Conservation (phyloP, 2,797 vertebrate genomes). For the Pipistrellus pygmaeus region DNA sequence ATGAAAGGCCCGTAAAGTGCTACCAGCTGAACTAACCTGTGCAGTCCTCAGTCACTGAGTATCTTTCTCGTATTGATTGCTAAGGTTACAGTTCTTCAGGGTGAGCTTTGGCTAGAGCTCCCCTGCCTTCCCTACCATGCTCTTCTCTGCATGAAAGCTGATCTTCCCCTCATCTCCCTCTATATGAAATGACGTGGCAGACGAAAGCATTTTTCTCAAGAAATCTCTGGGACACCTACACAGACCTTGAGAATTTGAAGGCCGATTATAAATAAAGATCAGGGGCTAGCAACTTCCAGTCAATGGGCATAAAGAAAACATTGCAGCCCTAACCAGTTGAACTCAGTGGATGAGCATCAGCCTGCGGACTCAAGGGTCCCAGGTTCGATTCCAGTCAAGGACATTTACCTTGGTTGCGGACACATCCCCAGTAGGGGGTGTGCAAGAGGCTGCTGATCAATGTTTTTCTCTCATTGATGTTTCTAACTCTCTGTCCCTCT, state of each 20-base stretch:
- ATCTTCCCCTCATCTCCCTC: neutral
- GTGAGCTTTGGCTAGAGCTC: neutral
- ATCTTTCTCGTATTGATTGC: neutral
- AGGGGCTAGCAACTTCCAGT: neutral
- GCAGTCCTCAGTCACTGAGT: accelerated
- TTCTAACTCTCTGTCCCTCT: too few relatives aligned
- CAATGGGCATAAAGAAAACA: neutral
- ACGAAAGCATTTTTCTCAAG: neutral
- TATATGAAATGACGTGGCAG: neutral
- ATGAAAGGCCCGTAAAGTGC: neutral
- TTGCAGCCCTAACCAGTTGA: too few relatives aligned
- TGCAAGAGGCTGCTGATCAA: too few relatives aligned
- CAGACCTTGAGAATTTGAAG: conserved; percentile 9
- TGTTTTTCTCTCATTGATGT: too few relatives aligned
- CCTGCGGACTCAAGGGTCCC: too few relatives aligned
- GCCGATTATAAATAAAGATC: neutral
- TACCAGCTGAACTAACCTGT: neutral
- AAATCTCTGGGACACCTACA: neutral
- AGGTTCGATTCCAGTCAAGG: too few relatives aligned
- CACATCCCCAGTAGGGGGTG: too few relatives aligned
- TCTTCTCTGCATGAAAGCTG: neutral
- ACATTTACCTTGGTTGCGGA: too few relatives aligned
- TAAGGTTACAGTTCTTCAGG: neutral
- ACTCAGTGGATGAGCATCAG: too few relatives aligned
- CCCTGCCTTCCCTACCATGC: neutral